Percentiles rank a stretch among this genome's conserved stretches.
Evolutionary conservation across 2,888 invertebrate species (phyloP).

Genomic region (Ischnus inquisitorius): DNA sequence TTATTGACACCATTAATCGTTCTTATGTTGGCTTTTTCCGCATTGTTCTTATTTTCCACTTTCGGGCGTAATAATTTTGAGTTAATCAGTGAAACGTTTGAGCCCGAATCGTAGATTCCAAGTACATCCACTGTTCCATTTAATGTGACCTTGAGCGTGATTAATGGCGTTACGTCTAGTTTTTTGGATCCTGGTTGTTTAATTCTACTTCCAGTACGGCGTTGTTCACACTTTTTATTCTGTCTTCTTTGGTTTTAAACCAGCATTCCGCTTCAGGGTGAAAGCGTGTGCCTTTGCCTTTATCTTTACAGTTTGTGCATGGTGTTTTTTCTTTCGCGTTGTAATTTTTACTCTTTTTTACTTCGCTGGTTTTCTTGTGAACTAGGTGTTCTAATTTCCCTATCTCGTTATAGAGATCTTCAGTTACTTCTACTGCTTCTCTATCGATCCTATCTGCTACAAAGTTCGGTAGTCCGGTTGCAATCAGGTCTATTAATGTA

Average conservation of each 20-base stretch:
- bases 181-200: slow-evolving; percentile 68
- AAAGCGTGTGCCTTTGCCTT: slow-evolving; percentile 56
- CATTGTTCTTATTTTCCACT: slow-evolving; percentile 22
- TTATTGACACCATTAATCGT: slow-evolving; percentile 67
- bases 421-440: slow-evolving; percentile 70
- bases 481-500: slow-evolving; percentile 69
- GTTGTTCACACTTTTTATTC: slow-evolving; percentile 66
- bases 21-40: slow-evolving; percentile 55
- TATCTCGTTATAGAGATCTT: slow-evolving; percentile 75
- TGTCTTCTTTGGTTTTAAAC: slow-evolving; percentile 59
- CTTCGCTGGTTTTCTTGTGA: slow-evolving; percentile 65
- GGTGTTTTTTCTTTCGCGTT: slow-evolving; percentile 38
- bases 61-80: slow-evolving; percentile 64
- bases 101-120: slow-evolving; percentile 68
- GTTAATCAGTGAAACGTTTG: slow-evolving; percentile 70
- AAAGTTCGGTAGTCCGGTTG: slow-evolving; percentile 72
- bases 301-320: slow-evolving; percentile 63
- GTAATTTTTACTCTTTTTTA: slow-evolving; percentile 43
- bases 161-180: slow-evolving; percentile 68
- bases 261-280: slow-evolving; percentile 70
- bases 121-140: slow-evolving; percentile 36
- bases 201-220: slow-evolving; percentile 61
- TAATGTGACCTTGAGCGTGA: slow-evolving; percentile 67
- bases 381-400: slow-evolving; percentile 73
- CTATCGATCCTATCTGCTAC: slow-evolving; percentile 74